phyloP scores from a whole-genome alignment of 2,888 invertebrate genomes.

The Chloroclystis v-ata region DNA sequence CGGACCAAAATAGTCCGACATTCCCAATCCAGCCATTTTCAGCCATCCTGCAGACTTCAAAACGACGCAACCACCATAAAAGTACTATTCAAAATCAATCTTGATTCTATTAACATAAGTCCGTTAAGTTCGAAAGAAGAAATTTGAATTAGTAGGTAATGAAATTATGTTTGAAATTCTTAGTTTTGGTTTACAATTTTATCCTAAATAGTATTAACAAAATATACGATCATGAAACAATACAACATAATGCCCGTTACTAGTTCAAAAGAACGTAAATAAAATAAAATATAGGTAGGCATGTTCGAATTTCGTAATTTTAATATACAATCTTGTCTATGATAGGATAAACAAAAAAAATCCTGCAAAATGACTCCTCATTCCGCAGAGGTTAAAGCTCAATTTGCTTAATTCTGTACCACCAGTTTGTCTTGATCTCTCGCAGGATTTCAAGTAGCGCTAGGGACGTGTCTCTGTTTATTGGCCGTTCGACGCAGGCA shows the following conservation, averaged over 20 bases:
- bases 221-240: no score
- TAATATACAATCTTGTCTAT: conserved; percentile 26
- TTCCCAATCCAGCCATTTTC: conserved; percentile 10
- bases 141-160: no score
- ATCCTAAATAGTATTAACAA: no score
- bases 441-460: background rate
- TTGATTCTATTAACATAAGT: background rate
- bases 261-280: background rate
- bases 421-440: conserved; percentile 12
- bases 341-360: conserved; percentile 6
- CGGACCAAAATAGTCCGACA: conserved; percentile 27
- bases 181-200: no score
- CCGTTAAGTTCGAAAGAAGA: background rate
- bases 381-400: conserved; percentile 14
- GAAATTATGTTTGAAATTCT: no score
- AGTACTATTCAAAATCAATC: conserved; percentile 9
- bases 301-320: conserved; percentile 23
- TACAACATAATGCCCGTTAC: no score
- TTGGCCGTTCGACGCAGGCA: conserved; percentile 32
- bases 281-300: background rate
- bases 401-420: conserved; percentile 9
- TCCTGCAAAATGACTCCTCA: conserved; percentile 6
- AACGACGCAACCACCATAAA: conserved; percentile 14
- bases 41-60: conserved; percentile 16
- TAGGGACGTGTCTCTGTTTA: conserved; percentile 21